Percentiles rank a stretch among this genome's conserved stretches.
Conservation (phyloP, 64 coral and sea anemone species). For the Pocillopora verrucosa region DNA sequence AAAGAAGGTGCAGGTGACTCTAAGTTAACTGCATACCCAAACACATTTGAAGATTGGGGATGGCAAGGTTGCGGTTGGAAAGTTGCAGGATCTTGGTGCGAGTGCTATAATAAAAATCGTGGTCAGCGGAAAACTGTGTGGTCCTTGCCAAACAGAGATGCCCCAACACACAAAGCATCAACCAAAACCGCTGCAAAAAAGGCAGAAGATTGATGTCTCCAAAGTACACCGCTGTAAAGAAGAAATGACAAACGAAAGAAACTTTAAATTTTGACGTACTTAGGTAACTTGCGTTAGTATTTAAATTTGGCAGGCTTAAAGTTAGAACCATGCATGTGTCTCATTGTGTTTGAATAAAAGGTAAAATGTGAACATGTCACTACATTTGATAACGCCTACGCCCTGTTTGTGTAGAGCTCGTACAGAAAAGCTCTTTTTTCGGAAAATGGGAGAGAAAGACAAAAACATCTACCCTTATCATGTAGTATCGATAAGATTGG, state of each 20-base stretch:
- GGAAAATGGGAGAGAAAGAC: too few species aligned
- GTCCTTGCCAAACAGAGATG: neutral
- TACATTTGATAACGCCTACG: too few species aligned
- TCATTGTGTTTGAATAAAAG: too few species aligned
- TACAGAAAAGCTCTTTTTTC: too few species aligned
- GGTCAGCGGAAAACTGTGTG: neutral
- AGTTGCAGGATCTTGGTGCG: neutral
- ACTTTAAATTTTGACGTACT: neutral
- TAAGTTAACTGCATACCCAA: conserved; percentile 3
- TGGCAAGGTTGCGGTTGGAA: conserved; percentile 6
- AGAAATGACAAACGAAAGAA: neutral
- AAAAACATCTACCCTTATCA: too few species aligned
- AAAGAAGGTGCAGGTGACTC: conserved; percentile 1
- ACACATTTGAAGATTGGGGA: neutral
- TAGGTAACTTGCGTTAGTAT: neutral
- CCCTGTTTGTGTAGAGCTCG: too few species aligned
- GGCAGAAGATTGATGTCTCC: neutral
- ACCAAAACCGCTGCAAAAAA: neutral
- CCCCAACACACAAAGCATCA: neutral
- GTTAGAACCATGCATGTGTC: neutral
- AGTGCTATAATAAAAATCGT: neutral
- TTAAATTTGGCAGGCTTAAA: neutral
- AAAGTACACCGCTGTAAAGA: neutral
- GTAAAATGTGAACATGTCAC: too few species aligned
- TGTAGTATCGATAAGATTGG: too few species aligned